phyloP scores from a whole-genome alignment of 2,888 invertebrate genomes.

The Cecidostiba fungosa region DNA sequence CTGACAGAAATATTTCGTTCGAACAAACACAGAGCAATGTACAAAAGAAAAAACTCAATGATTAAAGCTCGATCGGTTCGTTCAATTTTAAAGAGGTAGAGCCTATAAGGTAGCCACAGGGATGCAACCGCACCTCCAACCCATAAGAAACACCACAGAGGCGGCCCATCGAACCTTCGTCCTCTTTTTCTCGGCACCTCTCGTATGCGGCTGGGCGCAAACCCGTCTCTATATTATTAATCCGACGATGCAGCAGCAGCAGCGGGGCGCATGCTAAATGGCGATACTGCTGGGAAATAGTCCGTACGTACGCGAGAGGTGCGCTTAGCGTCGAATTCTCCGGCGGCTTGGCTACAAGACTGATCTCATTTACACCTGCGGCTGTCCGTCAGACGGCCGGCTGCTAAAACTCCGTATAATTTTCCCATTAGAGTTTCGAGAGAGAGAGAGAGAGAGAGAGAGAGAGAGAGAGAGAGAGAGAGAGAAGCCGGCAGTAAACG shows the following conservation, averaged over 20 bases:
- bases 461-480: too few relatives aligned
- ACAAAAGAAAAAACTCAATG: not conserved
- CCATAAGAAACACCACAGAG: constrained; percentile 29
- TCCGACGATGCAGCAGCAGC: not conserved
- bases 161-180: too few relatives aligned
- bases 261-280: not conserved
- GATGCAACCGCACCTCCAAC: not conserved
- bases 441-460: not conserved
- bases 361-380: constrained; percentile 56
- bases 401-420: constrained; percentile 53
- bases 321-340: constrained; percentile 28
- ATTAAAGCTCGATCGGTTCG: not conserved
- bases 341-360: not conserved
- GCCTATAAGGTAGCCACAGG: not conserved
- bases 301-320: not conserved
- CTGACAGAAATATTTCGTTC: too few relatives aligned
- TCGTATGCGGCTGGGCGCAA: not conserved
- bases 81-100: not conserved
- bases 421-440: constrained; percentile 51
- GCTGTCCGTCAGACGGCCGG: constrained; percentile 32
- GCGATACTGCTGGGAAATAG: constrained; percentile 31
- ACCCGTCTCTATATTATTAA: constrained; percentile 46
- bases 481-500: constrained; percentile 23
- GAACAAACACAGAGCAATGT: too few relatives aligned
- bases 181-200: not conserved